Conservation (phyloP, 2,888 invertebrate genomes). For the Temnothorax rugatulus region DNA sequence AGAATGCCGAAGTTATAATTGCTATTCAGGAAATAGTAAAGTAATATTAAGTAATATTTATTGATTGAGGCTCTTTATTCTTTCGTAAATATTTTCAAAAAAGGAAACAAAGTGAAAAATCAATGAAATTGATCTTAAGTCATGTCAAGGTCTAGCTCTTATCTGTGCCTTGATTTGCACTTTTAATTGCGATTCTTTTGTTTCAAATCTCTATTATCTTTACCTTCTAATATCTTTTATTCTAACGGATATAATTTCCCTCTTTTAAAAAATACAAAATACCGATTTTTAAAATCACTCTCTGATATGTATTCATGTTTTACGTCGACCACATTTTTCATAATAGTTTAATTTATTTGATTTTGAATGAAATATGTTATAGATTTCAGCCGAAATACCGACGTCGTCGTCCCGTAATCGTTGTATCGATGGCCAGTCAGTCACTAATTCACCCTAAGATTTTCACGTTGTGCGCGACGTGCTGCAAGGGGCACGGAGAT, state of each 20-base stretch:
- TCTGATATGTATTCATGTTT: not conserved
- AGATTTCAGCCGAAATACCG: slow-evolving; percentile 4
- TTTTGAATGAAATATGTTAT: not conserved
- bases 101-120: not conserved
- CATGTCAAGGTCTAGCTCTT: not conserved
- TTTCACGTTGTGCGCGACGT: slow-evolving; percentile 34
- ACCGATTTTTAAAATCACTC: not conserved
- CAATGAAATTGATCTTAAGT: not conserved
- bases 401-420: slow-evolving; percentile 23
- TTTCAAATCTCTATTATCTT: not conserved
- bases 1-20: not conserved
- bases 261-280: not conserved
- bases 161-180: not conserved
- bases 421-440: slow-evolving; percentile 43
- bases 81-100: not conserved
- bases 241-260: not conserved
- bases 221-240: not conserved
- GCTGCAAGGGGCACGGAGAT: slow-evolving; percentile 65
- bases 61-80: not conserved
- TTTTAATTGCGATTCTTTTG: not conserved
- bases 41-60: not conserved
- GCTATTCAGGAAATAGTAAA: not conserved
- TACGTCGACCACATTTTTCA: not conserved
- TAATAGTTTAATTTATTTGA: not conserved
- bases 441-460: slow-evolving; percentile 42